These are phyloP conservation scores for Okapia johnstoni DNA, from an alignment of 2,113 vertebrate species.

Conservation along the genomic window DNA sequence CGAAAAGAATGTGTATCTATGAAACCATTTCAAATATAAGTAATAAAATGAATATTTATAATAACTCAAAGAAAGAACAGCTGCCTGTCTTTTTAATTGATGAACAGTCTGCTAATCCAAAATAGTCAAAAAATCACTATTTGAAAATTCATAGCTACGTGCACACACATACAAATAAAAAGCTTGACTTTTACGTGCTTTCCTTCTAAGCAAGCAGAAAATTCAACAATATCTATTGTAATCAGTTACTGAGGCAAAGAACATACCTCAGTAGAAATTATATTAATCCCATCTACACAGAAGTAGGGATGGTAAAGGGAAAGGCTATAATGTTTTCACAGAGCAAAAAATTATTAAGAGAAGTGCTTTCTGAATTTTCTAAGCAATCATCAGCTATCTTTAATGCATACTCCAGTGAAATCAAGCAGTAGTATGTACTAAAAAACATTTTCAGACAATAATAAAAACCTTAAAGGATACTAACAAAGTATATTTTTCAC, in stretches of 20 bases:
- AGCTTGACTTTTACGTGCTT: background rate
- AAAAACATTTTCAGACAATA: background rate
- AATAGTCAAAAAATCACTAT: background rate
- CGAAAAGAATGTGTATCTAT: background rate
- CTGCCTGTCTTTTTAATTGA: background rate
- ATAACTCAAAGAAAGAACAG: background rate
- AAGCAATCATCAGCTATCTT: background rate
- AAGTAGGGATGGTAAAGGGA: background rate
- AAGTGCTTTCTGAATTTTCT: background rate
- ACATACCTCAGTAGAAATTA: background rate
- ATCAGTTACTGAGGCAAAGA: background rate
- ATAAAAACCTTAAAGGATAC: background rate
- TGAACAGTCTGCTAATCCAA: background rate
- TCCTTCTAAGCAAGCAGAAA: background rate
- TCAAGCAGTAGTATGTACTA: background rate
- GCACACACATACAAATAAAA: background rate
- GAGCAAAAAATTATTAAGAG: background rate
- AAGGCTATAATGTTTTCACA: background rate
- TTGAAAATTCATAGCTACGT: background rate
- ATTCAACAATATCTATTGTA: background rate
- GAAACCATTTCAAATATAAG: background rate
- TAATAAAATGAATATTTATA: background rate
- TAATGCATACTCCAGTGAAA: background rate
- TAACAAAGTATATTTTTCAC: background rate
- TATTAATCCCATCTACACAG: background rate